A percentile compares a stretch with the other conserved stretches of the same genome.
Evolutionary conservation across 92 coral and sea anemone species (phyloP).

Genomic region (Virgularia gustaviana): DNA sequence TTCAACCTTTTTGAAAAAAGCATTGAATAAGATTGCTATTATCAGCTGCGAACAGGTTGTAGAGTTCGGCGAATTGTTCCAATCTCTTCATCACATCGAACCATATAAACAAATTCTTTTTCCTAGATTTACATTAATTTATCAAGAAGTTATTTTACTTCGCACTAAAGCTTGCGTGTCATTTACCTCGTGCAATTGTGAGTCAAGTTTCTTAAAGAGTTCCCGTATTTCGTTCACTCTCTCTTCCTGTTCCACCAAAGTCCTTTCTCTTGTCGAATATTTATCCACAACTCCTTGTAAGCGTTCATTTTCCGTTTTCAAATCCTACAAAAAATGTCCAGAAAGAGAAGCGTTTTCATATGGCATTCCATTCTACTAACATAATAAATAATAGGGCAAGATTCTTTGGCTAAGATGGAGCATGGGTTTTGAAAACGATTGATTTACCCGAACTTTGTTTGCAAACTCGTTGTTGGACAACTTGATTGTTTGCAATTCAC

Average conservation of each 20-base stretch:
- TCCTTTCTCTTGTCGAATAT: constrained; percentile 20
- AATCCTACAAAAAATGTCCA: constrained; percentile 48
- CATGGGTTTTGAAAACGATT: background rate
- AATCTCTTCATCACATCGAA: background rate
- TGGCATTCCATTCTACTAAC: too few species aligned
- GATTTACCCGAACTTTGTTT: constrained; percentile 55
- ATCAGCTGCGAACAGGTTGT: too few species aligned
- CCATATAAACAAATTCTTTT: constrained; percentile 23
- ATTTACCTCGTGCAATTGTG: constrained; percentile 59
- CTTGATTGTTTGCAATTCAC: constrained; percentile 48
- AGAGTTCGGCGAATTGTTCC: background rate
- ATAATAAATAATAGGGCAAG: background rate
- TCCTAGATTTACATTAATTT: too few species aligned
- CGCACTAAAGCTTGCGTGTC: constrained; percentile 59
- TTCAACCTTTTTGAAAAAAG: too few species aligned
- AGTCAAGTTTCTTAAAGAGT: constrained; percentile 52
- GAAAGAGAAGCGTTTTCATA: too few species aligned
- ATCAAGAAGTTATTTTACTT: constrained; percentile 54
- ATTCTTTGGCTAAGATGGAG: background rate
- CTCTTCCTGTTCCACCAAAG: constrained; percentile 31
- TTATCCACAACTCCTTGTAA: constrained; percentile 52
- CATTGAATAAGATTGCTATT: too few species aligned
- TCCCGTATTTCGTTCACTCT: constrained; percentile 48
- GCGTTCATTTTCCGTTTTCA: constrained; percentile 56
- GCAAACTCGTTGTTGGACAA: constrained; percentile 51